Evolutionary conservation across 2,797 vertebrate species (phyloP).

Genomic region (Peromyscus attwateri): DNA sequence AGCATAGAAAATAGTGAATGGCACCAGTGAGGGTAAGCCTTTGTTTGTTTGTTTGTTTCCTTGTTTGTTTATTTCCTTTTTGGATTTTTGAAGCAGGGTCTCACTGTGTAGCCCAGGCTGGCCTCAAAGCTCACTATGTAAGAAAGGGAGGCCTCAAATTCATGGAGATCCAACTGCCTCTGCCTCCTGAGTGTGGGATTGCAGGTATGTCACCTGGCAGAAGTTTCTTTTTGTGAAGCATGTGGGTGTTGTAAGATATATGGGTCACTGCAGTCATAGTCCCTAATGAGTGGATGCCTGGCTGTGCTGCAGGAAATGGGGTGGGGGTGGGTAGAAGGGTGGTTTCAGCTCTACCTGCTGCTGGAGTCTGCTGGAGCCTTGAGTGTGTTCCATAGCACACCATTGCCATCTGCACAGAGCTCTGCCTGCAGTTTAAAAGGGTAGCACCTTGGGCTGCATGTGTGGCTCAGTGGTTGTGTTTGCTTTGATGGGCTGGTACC

Average conservation of each 20-base stretch:
- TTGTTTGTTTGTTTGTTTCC: background rate
- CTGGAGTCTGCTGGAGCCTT: background rate
- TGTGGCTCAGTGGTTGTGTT: background rate
- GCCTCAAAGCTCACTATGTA: background rate
- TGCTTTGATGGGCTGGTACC: background rate
- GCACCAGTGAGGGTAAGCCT: background rate
- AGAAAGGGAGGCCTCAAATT: background rate
- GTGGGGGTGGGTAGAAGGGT: background rate
- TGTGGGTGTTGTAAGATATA: background rate
- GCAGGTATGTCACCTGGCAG: background rate
- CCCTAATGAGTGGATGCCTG: background rate
- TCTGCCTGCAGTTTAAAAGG: background rate
- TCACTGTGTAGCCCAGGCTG: background rate
- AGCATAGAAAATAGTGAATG: slow-evolving; percentile 36
- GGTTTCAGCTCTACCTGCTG: background rate
- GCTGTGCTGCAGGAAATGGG: background rate
- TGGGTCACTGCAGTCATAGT: background rate
- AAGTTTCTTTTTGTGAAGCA: slow-evolving; percentile 47
- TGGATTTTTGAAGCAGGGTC: background rate
- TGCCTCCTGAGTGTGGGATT: background rate
- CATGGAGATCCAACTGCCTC: background rate
- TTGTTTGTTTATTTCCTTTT: background rate
- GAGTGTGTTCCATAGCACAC: background rate
- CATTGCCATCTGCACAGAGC: background rate
- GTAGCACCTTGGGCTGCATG: background rate